phyloP scores from a whole-genome alignment of 2,113 vertebrate species.

The Fulica atra region DNA sequence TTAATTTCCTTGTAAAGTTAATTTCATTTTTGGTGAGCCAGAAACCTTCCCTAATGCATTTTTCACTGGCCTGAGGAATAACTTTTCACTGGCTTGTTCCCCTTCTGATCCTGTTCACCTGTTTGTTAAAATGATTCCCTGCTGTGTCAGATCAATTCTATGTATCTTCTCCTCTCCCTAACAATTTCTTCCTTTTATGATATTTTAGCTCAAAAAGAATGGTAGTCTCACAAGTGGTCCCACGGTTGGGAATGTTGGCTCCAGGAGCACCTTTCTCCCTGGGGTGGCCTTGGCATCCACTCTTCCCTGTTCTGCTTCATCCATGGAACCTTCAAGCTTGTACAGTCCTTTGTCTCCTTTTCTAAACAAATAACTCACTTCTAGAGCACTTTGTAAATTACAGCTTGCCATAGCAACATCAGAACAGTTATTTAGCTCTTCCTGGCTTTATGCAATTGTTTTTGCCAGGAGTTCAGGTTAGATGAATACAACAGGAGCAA shows the following conservation, averaged over 20 bases:
- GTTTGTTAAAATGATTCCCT: not conserved
- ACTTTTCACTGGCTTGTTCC: not conserved
- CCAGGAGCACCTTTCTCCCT: slow-evolving; percentile 73
- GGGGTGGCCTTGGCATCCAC: slow-evolving; percentile 63
- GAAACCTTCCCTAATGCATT: not conserved
- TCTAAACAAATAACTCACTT: slow-evolving; percentile 53
- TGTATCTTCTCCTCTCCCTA: not conserved
- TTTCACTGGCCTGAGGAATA: not conserved
- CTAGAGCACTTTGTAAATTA: not conserved
- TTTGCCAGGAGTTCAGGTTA: not conserved
- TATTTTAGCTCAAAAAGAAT: not conserved
- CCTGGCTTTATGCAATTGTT: not conserved
- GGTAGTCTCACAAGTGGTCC: slow-evolving; percentile 71
- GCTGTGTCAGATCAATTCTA: not conserved
- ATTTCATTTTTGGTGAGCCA: not conserved
- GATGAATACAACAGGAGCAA: not conserved
- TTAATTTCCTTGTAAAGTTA: not conserved
- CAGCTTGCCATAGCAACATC: not conserved
- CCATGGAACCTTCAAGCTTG: slow-evolving; percentile 70
- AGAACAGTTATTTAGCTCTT: not conserved
- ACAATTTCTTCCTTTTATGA: not conserved
- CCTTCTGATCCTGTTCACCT: not conserved
- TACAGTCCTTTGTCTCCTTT: slow-evolving; percentile 68
- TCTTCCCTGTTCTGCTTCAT: slow-evolving; percentile 72
- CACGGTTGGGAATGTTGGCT: slow-evolving; percentile 70